Base-by-base conservation (phyloP, 2,888 invertebrate genomes). In the Leptarthrus brevirostris region DNA sequence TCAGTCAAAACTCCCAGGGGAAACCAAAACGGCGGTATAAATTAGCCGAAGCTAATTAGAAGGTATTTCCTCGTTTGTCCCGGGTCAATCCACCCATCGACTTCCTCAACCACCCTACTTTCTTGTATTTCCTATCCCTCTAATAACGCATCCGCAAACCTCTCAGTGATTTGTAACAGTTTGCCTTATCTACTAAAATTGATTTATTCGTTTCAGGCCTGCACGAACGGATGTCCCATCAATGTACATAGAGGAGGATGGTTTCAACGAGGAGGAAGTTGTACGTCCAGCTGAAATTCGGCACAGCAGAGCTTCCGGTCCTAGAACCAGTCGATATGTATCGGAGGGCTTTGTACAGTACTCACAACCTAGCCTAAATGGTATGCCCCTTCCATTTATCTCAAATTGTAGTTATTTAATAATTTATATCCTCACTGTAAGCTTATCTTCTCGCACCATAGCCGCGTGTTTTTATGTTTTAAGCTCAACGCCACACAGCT, bases 281-380 rank as follows among this genome's bases (percentile, higher is more conserved):
- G 82, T 82, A 75, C 77, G 80, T 74, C 74, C 79, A 56, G 78
- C 79, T 24, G 80, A 81, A 49, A 79, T 79, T 24, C 77, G 81
- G 72, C 79, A 79, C 61, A 80, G 79, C 74, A 77, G 80, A 71
- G 81, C 82, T 61, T 79, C 79, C 40, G 78, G 77, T 52, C 77
- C 77, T n/a, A 75, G 78, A 52, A 76, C 74, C 74, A 78, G 76
- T 54, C 78, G 78, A 75, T 86, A 86, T 77, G 83, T 86, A 77
- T 84, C 86, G 70, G 85, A 85, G 80, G 85, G 86, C 80, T 85
- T 85, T 79, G 85, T 85, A 75, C 85, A 86, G 78, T 85, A 85
- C 76, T 84, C 85, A 74, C 85, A 85, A 79, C 85, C 85, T 78
- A 85, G 85, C 79, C 81, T 85, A 80, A 85, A 86, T 81, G 85